phyloP scores from a whole-genome alignment of 2,113 vertebrate species.

The Penelope pileata region DNA sequence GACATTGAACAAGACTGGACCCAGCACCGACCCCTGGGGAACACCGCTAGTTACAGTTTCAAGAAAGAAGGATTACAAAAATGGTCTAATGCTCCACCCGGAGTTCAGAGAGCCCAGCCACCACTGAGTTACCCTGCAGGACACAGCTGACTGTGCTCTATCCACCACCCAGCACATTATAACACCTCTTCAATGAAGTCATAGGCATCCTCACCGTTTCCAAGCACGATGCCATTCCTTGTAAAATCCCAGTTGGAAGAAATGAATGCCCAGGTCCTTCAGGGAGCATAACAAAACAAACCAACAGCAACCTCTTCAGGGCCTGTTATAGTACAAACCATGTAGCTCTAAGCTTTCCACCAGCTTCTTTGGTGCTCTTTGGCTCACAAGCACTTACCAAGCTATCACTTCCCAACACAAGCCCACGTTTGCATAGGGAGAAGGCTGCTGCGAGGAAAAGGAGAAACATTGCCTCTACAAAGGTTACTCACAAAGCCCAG shows the following conservation, averaged over 20 bases:
- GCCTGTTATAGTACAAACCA: not conserved
- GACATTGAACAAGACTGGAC: too few relatives aligned
- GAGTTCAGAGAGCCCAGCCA: not conserved
- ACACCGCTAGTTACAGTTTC: too few relatives aligned
- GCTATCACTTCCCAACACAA: not conserved
- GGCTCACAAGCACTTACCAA: not conserved
- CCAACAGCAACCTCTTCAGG: too few relatives aligned
- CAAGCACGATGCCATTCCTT: rapidly evolving
- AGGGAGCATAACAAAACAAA: not conserved
- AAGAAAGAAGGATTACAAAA: not conserved
- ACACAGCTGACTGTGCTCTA: not conserved
- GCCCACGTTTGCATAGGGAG: not conserved
- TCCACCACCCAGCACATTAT: not conserved
- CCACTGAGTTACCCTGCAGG: not conserved
- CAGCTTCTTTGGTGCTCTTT: not conserved
- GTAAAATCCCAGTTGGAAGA: not conserved
- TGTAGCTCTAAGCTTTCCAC: not conserved
- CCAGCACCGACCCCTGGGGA: too few relatives aligned
- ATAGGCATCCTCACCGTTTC: not conserved
- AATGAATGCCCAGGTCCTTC: not conserved
- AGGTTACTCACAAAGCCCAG: not conserved
- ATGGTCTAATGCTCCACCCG: not conserved
- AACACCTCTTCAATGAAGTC: not conserved
- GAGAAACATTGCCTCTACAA: not conserved
- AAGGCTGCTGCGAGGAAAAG: not conserved